Conservation (phyloP, 2,113 vertebrate genomes). For the Cynoglossus semilaevis region DNA sequence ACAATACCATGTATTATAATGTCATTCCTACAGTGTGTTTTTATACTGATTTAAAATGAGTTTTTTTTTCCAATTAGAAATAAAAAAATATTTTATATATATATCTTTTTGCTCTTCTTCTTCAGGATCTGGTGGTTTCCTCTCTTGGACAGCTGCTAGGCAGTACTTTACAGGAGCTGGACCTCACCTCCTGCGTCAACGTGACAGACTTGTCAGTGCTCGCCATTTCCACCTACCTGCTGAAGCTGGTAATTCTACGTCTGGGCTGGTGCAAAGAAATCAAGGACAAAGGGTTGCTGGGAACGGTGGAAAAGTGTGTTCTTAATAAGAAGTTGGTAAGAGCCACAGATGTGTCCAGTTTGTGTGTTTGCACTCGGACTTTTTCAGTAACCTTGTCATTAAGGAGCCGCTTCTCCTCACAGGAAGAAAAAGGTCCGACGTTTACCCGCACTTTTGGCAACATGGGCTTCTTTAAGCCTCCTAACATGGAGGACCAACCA, state of each 20-base stretch:
- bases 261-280: conserved; percentile 83
- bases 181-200: conserved; percentile 79
- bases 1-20: too few species aligned
- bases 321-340: conserved; percentile 58
- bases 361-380: neutral
- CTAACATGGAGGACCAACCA: conserved; percentile 64
- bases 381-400: neutral
- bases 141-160: conserved; percentile 70
- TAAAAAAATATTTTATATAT: too few species aligned
- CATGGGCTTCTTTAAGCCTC: conserved; percentile 80
- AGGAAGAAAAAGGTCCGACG: conserved; percentile 70
- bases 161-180: conserved; percentile 71
- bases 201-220: conserved; percentile 77
- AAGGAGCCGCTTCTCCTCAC: neutral
- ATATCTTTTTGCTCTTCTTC: neutral
- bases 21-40: too few species aligned
- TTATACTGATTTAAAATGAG: too few species aligned
- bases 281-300: conserved; percentile 82
- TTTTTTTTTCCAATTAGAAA: too few species aligned
- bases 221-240: conserved; percentile 75
- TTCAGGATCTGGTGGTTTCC: conserved; percentile 75
- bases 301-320: conserved; percentile 63
- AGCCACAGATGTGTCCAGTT: neutral
- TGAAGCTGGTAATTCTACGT: conserved; percentile 73
- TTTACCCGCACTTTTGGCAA: conserved; percentile 80